Base-by-base conservation (phyloP, 64 coral and sea anemone species). In the Stichodactyla mertensii region DNA sequence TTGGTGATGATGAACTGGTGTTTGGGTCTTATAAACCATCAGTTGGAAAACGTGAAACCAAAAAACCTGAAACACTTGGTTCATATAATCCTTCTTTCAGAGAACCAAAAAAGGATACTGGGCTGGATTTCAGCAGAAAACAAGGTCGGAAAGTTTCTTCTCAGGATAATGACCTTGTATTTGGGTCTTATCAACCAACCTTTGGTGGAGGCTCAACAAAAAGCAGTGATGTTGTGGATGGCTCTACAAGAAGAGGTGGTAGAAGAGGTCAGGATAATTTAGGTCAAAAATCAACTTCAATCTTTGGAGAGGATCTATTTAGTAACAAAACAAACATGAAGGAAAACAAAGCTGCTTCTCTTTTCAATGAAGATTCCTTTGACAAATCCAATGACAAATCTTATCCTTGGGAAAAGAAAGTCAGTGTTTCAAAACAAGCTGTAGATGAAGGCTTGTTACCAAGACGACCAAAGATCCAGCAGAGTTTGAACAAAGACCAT, bases 381-480 rank as follows among this genome's bases (percentile, higher is more conserved):
- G 61, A 55, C 26, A 78, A 74, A 36, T 13, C 78, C n/a, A 90
- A 90, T 15, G 82, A 86, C 18, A 97, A 64, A 78, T 66, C 83
- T 18, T 97, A 97, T 84, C 88, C 94, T 6, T 97, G 94, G 94
- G 94, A 97, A 82, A 97, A 90, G 54, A 97, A 97, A 80, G 85
- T 93, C 4, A 86, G 86, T 55, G 86, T 93, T 69, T 54, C 85
- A 24, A 62, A 51, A 55, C 77, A 88, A 51, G 60, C 64, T 10
- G 59, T 78, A 20, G 90, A 85, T 13, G 94, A 93, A 62, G 88
- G 82, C 12, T 85, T 89, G 67, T 57, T 97, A 12, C 88, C 92
- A 28, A 86, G 91, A 12, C 79, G 88, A 78, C 79, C 54, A 16
- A 93, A 87, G 82, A 84, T 82, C 8, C 51, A 85, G 6, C 90